A percentile compares a stretch with the other conserved stretches of the same genome.
These are phyloP conservation scores for Myrmecophaga tridactyla DNA, from an alignment of 2,113 vertebrate genomes.

Conservation along the genomic window DNA sequence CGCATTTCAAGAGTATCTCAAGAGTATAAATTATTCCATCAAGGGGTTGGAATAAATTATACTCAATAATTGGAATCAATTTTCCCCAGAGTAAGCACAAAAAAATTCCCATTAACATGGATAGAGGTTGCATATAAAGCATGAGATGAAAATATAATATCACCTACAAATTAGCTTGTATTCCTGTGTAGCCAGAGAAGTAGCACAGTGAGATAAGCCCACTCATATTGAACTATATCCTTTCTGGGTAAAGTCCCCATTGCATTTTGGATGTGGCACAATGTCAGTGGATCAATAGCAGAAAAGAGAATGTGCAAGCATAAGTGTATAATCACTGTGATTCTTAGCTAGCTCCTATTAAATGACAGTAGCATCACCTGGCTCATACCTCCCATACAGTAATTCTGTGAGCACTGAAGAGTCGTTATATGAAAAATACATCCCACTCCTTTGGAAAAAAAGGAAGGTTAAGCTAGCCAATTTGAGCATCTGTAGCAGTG, in stretches of 20 bases:
- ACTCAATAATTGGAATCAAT: conserved; percentile 80
- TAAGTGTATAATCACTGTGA: not conserved
- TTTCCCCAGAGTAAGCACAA: conserved; percentile 78
- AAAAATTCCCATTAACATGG: conserved; percentile 76
- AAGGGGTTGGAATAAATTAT: conserved; percentile 81
- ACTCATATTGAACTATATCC: conserved; percentile 21
- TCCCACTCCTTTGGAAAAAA: conserved; percentile 25
- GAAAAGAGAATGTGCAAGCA: not conserved
- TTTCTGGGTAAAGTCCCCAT: conserved; percentile 29
- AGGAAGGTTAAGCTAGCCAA: not conserved
- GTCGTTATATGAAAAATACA: not conserved
- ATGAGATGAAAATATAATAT: conserved; percentile 74
- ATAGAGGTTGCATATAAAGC: conserved; percentile 69
- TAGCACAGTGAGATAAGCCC: not conserved
- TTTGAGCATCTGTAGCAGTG: not conserved
- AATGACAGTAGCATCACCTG: not conserved
- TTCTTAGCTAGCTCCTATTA: not conserved
- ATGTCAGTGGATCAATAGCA: conserved; percentile 40
- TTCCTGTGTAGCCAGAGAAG: conserved; percentile 28
- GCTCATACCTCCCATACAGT: not conserved
- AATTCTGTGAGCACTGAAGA: not conserved
- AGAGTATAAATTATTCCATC: conserved; percentile 81
- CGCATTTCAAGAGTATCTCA: conserved; percentile 77
- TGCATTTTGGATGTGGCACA: conserved; percentile 31
- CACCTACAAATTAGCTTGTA: conserved; percentile 68